These are phyloP conservation scores for Brachypodius melanocephalos DNA, from an alignment of 2,113 vertebrate genomes.

Conservation along the genomic window DNA sequence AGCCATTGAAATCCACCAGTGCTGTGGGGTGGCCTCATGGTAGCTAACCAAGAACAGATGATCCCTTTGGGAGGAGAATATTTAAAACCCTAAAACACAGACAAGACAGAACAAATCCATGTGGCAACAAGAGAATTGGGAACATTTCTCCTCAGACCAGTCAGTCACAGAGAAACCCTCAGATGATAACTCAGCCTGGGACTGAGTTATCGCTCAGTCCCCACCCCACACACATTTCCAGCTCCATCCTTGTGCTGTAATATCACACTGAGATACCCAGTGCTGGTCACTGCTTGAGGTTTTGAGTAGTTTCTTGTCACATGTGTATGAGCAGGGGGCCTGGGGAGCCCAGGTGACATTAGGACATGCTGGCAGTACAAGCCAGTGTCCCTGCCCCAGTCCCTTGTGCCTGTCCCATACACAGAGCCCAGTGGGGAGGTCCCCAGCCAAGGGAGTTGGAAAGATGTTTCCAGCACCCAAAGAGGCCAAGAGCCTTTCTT, in stretches of 20 bases:
- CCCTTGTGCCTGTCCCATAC: not conserved
- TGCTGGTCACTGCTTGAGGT: not conserved
- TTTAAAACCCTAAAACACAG: not conserved
- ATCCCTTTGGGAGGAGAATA: slow-evolving; percentile 11
- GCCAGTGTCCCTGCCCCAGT: not conserved
- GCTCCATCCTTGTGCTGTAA: not conserved
- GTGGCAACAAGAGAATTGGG: not conserved
- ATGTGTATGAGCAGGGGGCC: not conserved
- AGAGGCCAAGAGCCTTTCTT: not conserved
- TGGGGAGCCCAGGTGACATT: not conserved
- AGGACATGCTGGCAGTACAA: not conserved
- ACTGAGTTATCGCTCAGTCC: no score
- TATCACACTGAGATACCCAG: not conserved
- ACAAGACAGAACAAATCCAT: not conserved
- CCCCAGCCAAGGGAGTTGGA: not conserved
- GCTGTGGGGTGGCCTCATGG: not conserved
- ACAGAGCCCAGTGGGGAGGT: not conserved
- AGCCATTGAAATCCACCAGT: not conserved
- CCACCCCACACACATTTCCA: fast-evolving
- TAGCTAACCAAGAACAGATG: slow-evolving; percentile 48
- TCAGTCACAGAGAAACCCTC: not conserved
- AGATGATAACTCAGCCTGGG: not conserved
- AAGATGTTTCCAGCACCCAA: not conserved
- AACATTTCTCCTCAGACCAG: not conserved
- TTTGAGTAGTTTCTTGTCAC: not conserved